Evolutionary conservation across 2,888 invertebrate species (phyloP), one percentile per base, ranked within the genome.

Genomic region (Lepetodrilus schrolli): DNA sequence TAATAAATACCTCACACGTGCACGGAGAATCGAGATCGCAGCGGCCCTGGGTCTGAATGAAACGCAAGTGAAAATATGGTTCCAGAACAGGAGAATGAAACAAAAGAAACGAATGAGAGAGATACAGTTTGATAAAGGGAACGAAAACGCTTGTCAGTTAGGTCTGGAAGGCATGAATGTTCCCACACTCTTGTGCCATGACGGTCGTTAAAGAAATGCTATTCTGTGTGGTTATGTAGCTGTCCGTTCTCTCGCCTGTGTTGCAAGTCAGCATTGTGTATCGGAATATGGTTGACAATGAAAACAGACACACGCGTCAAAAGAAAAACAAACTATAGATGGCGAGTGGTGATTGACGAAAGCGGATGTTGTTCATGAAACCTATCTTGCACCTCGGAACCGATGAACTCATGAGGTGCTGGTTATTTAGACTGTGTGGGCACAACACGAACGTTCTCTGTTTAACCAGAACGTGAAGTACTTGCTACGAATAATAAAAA

Each of bases 1-100:
- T 92, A 98, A 98, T 92, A 98, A 98, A 92, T 99, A 99, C 92
- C 93, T 99, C 87, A 99, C 99, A 47, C 92, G 99, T 83, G 98
- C 98, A 47, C 93, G 99, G 82, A 93, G 99, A 85, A 98, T 99
- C 90, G 99, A 99, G 92, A 99, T 99, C 83, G 99, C 99, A 0
- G 96, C 96, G 1, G 95, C 97, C 2, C 92, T 99, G 72, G 96
- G 97, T 88, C 93, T 99, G 70, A 99, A 98, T 91, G 99, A 99
- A 91, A 88, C 98, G 1, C 98, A 99, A 93, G 91, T 91, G 38
- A 91, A 91, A 85, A 91, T 91, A 71, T 91, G 91, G 91, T 91
- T 90, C 82, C 90, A 91, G 82, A 90, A 91, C 77, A 82, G 90
- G 36, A 80, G 91, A 51, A 91, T 90, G 91, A 91, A 91, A 76